Base-by-base conservation (phyloP, 35 echinoderm and acorn worm genomes). In the Nesometra sesokonis region DNA sequence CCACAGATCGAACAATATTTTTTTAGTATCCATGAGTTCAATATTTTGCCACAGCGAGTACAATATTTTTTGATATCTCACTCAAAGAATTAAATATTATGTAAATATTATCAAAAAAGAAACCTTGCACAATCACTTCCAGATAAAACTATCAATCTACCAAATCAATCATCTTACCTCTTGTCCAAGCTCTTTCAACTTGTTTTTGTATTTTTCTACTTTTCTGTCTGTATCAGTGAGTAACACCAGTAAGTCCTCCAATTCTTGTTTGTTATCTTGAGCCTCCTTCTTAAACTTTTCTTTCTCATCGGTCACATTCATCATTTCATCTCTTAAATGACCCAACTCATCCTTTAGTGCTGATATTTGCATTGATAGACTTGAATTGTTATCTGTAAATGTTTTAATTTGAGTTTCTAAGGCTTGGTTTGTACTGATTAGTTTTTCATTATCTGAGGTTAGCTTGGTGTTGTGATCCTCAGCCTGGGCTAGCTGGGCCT, bases 161-260 rank as follows among this genome's bases (percentile, higher is more conserved):
- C 34, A 19, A 32, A 32, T 15, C 21, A 5, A 81, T 15, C 34
- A 83, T 83, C n/a, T 88, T 82, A 99, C 96, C 90, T 87, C 33
- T 77, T 93, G 78, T 37, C 93, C 93, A 0, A 99, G 78, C 17
- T 94, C 96, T 77, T 99, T 88, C 11, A 99, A 57, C 77, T 87
- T 92, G 57, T 94, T 85, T 82, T 90, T 94, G 85, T 99, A 99
- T 8, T 36, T 76, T 17, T 84, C 35, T 47, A 92, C 91, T 85
- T 99, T 99, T 27, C 85, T 87, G 27, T 94, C 93, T 17, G 92
- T 93, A 35, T 99, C 96, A 11, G 92, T 88, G 17, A 99, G 79
- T 7, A 99, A 84, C 31, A 99, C 96, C 35, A 99, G 35, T 4
- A 99, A 85, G 81, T 99, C 96, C 0, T 99, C 96, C 77, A 88